phyloP scores from a whole-genome alignment of 2,113 vertebrate genomes.

The Athene noctua region DNA sequence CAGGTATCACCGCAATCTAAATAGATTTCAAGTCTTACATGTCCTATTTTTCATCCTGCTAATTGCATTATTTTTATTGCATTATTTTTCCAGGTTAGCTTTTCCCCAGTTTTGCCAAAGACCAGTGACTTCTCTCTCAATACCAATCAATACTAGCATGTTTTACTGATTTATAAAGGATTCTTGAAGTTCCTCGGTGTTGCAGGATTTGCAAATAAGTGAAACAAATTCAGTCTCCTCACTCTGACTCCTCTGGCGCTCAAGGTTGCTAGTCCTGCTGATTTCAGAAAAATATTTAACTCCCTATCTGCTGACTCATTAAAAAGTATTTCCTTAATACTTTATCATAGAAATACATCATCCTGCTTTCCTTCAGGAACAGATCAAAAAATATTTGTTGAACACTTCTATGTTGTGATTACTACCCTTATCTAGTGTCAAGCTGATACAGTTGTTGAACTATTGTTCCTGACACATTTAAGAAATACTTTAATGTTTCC shows the following conservation, averaged over 20 bases:
- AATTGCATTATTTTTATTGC: background rate
- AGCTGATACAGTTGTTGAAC: background rate
- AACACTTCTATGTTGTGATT: background rate
- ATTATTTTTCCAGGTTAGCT: background rate
- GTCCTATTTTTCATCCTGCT: background rate
- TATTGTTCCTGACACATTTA: background rate
- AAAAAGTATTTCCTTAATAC: conserved; percentile 33
- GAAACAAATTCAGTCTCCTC: background rate
- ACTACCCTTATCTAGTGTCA: background rate
- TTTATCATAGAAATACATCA: conserved; percentile 25
- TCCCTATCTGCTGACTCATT: background rate
- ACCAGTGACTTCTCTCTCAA: background rate
- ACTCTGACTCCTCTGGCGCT: background rate
- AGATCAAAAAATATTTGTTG: background rate
- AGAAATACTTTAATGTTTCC: background rate
- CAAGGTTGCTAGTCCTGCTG: background rate
- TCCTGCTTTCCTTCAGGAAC: conserved; percentile 8
- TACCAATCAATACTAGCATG: background rate
- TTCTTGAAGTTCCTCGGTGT: background rate
- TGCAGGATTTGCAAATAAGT: background rate
- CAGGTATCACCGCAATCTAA: accelerated
- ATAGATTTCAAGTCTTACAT: background rate
- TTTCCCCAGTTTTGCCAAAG: background rate
- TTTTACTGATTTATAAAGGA: background rate
- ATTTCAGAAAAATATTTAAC: conserved; percentile 31